Base-by-base conservation (phyloP, 1,140 invertebrate species). In the Drosophila sechellia region DNA sequence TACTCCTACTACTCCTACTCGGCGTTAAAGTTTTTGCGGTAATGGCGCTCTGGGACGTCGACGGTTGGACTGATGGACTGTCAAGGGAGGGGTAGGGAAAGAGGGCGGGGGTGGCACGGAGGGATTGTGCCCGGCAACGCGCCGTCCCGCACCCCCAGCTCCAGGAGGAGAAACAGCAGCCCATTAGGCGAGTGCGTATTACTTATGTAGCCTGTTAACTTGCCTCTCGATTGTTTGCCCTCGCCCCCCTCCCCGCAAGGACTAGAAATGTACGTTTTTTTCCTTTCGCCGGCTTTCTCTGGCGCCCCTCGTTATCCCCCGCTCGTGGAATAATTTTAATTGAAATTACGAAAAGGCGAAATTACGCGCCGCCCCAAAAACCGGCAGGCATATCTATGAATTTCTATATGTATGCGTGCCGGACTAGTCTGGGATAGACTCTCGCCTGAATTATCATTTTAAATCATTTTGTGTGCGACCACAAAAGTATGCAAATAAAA, bases 11-110 rank as follows among this genome's bases (percentile, higher is more conserved):
- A 74, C 79, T 22, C 20, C 79, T 83, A 76, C 80, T 74, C 77
- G 71, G 81, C 77, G 83, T 76, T 87, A 86, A 86, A 86, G 83
- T 86, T 86, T 75, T 81, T 86, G 83, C 79, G 83, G 83, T 86
- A 86, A 86, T 86, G 83, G 83, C 70, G 83, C 79, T 86, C 75
- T 76, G 83, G 83, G 83, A 86, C 71, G 71, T 39, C 66, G 75
- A 54, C 69, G 50, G 13, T 3, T 42, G 40, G 40, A 5, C 70
- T 77, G 76, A 77, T 76, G 73, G 75, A 69, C 77, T 79, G 71
- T 69, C 65, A 48, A 34, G 63, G 69, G 59, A 15, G 15, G 42
- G 42, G 34, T 39, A 45, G 27, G 31, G 31, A 39, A 59, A 22
- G 20, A 2, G 20, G 20, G 17, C 17, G 25, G 6, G 11, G 49